Evolutionary conservation across 64 coral and sea anemone species (phyloP).

Genomic region (Stichodactyla helianthus): DNA sequence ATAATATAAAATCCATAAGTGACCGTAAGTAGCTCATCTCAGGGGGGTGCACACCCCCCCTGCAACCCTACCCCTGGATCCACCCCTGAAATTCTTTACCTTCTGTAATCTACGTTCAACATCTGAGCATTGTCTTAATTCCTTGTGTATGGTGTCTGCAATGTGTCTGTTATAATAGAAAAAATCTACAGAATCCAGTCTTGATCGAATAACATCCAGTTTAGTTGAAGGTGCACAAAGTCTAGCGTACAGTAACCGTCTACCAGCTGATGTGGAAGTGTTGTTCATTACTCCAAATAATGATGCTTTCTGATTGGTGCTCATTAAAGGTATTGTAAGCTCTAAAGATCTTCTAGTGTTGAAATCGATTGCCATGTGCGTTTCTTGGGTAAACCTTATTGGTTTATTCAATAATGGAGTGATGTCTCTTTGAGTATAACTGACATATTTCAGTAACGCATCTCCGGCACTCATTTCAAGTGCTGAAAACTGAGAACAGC

Average conservation of each 20-base stretch:
- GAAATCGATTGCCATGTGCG: conserved; percentile 82
- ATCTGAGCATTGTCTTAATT: conserved; percentile 67
- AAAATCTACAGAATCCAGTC: conserved; percentile 65
- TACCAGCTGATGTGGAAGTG: conserved; percentile 60
- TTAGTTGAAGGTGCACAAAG: conserved; percentile 74
- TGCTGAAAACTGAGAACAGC: conserved; percentile 51
- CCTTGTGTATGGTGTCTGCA: conserved; percentile 62
- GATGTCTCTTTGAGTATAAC: conserved; percentile 74
- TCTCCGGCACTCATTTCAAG: conserved; percentile 65
- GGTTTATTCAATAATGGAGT: conserved; percentile 67
- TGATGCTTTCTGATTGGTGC: conserved; percentile 74
- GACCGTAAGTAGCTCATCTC: too few relatives aligned
- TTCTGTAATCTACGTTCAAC: conserved; percentile 79
- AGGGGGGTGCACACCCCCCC: too few relatives aligned
- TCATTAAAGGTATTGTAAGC: conserved; percentile 66
- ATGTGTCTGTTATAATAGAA: conserved; percentile 62
- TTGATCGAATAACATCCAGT: conserved; percentile 30
- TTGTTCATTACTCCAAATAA: conserved; percentile 82
- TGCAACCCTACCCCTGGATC: too few relatives aligned
- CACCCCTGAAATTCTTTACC: conserved; percentile 18
- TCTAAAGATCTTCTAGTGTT: conserved; percentile 75
- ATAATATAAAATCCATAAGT: too few relatives aligned
- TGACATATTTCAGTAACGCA: conserved; percentile 60
- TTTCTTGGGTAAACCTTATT: conserved; percentile 60
- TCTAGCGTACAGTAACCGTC: conserved; percentile 49